These are phyloP conservation scores for Heliopora coerulea DNA, from an alignment of 92 coral and sea anemone species.

Conservation along the genomic window DNA sequence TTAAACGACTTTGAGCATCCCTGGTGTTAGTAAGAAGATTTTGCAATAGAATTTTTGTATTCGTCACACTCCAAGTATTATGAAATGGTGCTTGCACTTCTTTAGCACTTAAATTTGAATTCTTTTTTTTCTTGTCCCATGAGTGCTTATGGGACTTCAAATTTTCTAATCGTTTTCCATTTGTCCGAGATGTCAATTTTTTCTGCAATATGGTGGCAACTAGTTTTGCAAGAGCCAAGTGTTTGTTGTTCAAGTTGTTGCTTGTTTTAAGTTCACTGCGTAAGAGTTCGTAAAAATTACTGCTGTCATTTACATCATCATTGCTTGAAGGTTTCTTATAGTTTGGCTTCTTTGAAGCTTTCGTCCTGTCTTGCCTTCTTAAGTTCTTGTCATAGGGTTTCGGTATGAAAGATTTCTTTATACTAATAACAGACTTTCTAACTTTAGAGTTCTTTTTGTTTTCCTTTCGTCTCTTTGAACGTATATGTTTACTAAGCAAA, in stretches of 20 bases:
- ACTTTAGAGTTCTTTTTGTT: background rate
- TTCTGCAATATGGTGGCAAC: slow-evolving; percentile 9
- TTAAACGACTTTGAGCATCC: slow-evolving; percentile 46
- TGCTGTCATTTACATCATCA: background rate
- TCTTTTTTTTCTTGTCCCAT: slow-evolving; percentile 11
- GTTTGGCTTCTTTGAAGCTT: background rate
- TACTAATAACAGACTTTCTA: background rate
- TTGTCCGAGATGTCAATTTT: background rate
- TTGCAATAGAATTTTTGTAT: slow-evolving; percentile 54
- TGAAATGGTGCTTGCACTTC: background rate
- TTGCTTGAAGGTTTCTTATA: background rate
- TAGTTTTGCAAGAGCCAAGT: background rate
- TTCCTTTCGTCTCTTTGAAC: background rate
- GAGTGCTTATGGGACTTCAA: background rate
- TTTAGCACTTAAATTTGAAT: slow-evolving; percentile 7
- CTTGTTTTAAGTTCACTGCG: background rate
- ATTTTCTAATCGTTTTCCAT: slow-evolving; percentile 23
- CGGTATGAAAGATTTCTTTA: background rate
- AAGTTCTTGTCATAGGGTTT: background rate
- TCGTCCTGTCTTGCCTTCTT: background rate
- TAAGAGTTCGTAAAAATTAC: slow-evolving; percentile 17
- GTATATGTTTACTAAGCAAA: background rate
- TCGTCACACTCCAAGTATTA: too few species aligned
- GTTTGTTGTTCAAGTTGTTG: background rate
- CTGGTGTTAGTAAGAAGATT: slow-evolving; percentile 54